phyloP scores from a whole-genome alignment of 2,797 vertebrate genomes.

The Tapera naevia region DNA sequence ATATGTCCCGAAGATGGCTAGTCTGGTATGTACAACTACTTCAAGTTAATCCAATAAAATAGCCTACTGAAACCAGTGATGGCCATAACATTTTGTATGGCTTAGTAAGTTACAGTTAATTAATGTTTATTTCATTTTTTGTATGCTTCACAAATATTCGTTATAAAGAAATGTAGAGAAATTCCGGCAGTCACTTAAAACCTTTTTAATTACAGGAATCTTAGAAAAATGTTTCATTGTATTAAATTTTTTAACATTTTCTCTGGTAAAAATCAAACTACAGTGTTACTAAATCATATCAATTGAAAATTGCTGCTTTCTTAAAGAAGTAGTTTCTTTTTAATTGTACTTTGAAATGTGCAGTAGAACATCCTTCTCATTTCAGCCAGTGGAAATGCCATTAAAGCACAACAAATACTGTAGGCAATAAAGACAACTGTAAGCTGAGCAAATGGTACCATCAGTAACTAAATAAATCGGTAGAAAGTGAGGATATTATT shows the following conservation, averaged over 20 bases:
- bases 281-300: background rate
- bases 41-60: conserved; percentile 30
- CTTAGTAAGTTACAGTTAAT: background rate
- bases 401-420: background rate
- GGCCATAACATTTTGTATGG: background rate
- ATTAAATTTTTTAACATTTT: background rate
- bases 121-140: background rate
- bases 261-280: background rate
- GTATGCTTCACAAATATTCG: background rate
- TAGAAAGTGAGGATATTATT: background rate
- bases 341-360: background rate
- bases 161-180: background rate
- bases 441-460: background rate
- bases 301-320: background rate
- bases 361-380: background rate
- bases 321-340: background rate
- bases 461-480: background rate
- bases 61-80: background rate
- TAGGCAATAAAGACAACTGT: background rate
- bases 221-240: background rate
- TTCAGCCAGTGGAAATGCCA: background rate
- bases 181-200: background rate
- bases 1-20: conserved; percentile 81
- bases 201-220: background rate
- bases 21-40: conserved; percentile 76